These are phyloP conservation scores for Lasius platythorax DNA, from an alignment of 2,888 invertebrate genomes.

Conservation along the genomic window DNA sequence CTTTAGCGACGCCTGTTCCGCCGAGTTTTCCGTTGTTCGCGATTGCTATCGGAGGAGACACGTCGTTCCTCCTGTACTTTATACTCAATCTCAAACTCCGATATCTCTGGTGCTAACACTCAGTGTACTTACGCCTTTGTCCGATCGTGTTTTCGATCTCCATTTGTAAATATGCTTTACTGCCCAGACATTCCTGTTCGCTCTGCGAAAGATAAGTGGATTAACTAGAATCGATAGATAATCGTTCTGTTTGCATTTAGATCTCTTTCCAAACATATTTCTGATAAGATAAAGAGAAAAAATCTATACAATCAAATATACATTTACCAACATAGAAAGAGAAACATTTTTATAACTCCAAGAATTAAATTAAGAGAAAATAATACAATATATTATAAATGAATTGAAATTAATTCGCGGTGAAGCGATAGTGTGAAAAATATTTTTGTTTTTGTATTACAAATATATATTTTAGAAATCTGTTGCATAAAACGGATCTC, in stretches of 20 bases:
- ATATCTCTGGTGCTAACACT: conserved; percentile 63
- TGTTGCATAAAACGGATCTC: neutral
- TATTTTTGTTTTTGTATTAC: neutral
- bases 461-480: neutral
- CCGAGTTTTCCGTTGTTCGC: conserved; percentile 43
- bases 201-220: conserved; percentile 15
- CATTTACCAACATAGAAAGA: neutral
- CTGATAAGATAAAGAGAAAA: neutral
- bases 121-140: conserved; percentile 39
- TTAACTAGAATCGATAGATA: conserved; percentile 23
- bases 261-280: neutral
- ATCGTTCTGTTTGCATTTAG: neutral
- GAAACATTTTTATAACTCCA: neutral
- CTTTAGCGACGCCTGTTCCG: conserved; percentile 36
- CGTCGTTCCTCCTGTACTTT: conserved; percentile 4
- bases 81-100: conserved; percentile 34
- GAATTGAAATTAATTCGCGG: neutral
- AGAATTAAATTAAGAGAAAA: conserved; percentile 1
- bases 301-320: neutral
- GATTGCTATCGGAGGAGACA: neutral
- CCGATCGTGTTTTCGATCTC: conserved; percentile 12
- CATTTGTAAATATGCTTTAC: conserved; percentile 30
- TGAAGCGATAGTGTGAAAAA: neutral
- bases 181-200: conserved; percentile 29
- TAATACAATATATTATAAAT: neutral